Base-by-base conservation (phyloP, 2,113 vertebrate species). In the Phycodurus eques region DNA sequence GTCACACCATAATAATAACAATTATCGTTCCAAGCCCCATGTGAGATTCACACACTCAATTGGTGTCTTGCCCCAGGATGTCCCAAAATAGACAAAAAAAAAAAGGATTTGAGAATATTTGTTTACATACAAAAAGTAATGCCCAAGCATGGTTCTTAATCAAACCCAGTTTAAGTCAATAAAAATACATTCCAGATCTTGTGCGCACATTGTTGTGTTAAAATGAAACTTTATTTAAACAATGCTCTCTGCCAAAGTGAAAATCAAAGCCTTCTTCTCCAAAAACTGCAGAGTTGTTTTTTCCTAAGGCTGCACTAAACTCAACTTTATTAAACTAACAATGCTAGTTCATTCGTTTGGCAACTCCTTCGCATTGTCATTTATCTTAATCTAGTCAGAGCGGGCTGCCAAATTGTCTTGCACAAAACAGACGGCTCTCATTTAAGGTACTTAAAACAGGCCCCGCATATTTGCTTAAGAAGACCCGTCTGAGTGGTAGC, bases 1-100 rank as follows among this genome's bases (percentile, higher is more conserved):
- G 66, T 75, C 76, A 72, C 73, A 67, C 73, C 81, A 14, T 80
- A 72, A 80, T 66, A 66, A 44, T 81, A 83, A 88, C 73, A 79
- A 88, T 89, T 77, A 89, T 77, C 82, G 81, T 84, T 90, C 86
- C 77, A 74, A 74, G 64, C 64, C 70, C 73, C 2, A 68, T 76
- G 68, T 82, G 73, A 75, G 70, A 78, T 71, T 79, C 80, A 77
- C 70, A 11, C 3, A 39, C 73, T 54, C 68, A n/a, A 71, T 85
- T 79, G 75, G 13, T 64, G 68, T 79, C 78, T 60, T 13, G 69
- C 77, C 53, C 57, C 68, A 68, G 73, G 70, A 78, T 81, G 78
- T 78, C 67, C 75, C 71, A 44, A 80, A 31, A 65, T 44, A 27
- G 17, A 47, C 2, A 9, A 22, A 27, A 1, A 9, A 5, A 27